These are phyloP conservation scores for Pseudolaguvia tuberculata DNA, from an alignment of 2,113 vertebrate genomes.

Conservation along the genomic window DNA sequence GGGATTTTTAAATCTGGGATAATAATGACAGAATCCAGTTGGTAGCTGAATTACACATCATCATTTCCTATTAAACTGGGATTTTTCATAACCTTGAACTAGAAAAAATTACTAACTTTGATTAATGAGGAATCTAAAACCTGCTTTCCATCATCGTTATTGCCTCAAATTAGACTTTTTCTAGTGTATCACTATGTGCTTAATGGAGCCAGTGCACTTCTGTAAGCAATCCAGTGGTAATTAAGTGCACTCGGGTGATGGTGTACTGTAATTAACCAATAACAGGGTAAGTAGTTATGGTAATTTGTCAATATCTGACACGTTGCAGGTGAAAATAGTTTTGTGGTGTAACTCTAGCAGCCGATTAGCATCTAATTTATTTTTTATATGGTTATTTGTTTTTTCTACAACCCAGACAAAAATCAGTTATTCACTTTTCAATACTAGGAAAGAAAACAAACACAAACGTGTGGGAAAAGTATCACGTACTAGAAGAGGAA, in stretches of 20 bases:
- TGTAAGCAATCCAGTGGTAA: slow-evolving; percentile 1
- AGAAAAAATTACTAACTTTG: slow-evolving; percentile 27
- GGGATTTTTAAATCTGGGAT: slow-evolving; percentile 8
- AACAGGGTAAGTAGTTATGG: neutral
- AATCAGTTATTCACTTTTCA: slow-evolving; percentile 24
- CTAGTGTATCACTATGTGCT: neutral
- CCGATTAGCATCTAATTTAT: neutral
- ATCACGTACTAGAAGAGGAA: slow-evolving; percentile 46
- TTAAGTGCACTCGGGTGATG: neutral
- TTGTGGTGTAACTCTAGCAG: neutral
- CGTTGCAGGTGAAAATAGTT: too few species aligned
- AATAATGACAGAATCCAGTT: slow-evolving; percentile 25
- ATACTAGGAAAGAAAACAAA: slow-evolving; percentile 47
- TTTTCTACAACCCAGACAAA: slow-evolving; percentile 14
- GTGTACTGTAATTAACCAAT: neutral
- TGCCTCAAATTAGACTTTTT: neutral
- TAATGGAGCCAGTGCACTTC: neutral
- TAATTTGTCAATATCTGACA: neutral
- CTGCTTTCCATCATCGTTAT: slow-evolving; percentile 41
- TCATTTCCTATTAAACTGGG: slow-evolving; percentile 17
- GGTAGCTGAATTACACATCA: slow-evolving; percentile 27
- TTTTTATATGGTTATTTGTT: neutral
- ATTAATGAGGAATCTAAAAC: slow-evolving; percentile 26
- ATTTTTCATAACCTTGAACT: slow-evolving; percentile 23
- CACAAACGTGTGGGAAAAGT: slow-evolving; percentile 44